Base-by-base conservation (phyloP, 1,140 invertebrate species). In the Drosophila tsacasi region DNA sequence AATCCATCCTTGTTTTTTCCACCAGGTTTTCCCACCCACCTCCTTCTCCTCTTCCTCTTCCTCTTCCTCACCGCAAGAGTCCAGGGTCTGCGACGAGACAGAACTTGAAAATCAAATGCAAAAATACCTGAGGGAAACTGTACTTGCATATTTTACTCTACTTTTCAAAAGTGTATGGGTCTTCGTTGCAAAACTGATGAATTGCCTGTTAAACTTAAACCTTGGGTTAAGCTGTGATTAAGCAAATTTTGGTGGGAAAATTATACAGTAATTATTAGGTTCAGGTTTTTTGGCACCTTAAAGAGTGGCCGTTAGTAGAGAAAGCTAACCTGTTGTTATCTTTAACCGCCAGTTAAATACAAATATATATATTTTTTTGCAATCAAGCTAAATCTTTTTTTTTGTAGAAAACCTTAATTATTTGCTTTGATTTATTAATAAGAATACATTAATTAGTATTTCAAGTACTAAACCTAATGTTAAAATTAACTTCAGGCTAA, bases 91-190 rank as follows among this genome's bases (percentile, higher is more conserved):
- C 50, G 40, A 62, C 57, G 47, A 47, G 59, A 35, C 71, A 66
- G 52, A 72, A 78, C 75, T 87, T 62, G 72, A 58, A 87, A 87
- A 87, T 83, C 83, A 86, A 83, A 83, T 76, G 77, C 83, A 72
- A 78, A 79, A 82, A 82, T 86, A 83, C 65, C 68, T 71, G 25
- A 49, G 69, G 63, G 49, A 75, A 67, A 67, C 55, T 77, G 49
- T 62, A 64, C 69, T 73, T 47, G 50, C 54, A 39, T 57, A 17
- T 58, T 58, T 19, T 42, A 23, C n/a, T 9, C 21, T 37, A 58
- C 12, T 49, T 54, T 30, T 30, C 1, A 39, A 66, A 35, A 9
- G 61, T 47, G 37, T 74, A 46, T 54, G 3, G 0, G 8, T 15
- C 2, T 37, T 40, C 23, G 23, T 27, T 30, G 4, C 0, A 2